Percentiles rank a stretch among this genome's conserved stretches.
Evolutionary conservation across 2,888 invertebrate genomes (phyloP).

Genomic region (Ctena decussata): DNA sequence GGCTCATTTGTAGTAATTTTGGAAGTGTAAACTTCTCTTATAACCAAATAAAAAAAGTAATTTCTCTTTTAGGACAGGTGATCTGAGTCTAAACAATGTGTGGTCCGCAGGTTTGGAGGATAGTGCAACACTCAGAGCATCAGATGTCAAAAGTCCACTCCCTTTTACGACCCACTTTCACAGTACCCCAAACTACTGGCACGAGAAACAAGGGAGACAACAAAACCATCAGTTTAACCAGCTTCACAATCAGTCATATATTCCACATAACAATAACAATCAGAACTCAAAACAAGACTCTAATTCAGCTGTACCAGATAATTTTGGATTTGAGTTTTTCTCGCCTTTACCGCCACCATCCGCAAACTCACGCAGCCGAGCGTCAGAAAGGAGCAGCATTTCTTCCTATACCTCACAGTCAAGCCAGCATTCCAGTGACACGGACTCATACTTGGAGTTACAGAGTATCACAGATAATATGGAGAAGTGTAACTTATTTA

Average conservation of each 20-base stretch:
- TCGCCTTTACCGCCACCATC: slow-evolving; percentile 20
- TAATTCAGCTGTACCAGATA: background rate
- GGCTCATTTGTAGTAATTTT: no score
- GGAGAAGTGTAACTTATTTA: slow-evolving; percentile 22
- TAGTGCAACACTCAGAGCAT: slow-evolving; percentile 42
- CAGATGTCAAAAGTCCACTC: slow-evolving; percentile 58
- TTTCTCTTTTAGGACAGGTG: slow-evolving; percentile 67
- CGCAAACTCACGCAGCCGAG: slow-evolving; percentile 12
- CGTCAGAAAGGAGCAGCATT: slow-evolving; percentile 55
- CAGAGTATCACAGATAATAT: slow-evolving; percentile 46
- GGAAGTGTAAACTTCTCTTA: no score
- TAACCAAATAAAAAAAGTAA: no score
- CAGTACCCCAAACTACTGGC: slow-evolving; percentile 64
- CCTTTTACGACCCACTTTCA: slow-evolving; percentile 58
- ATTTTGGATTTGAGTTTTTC: slow-evolving; percentile 35
- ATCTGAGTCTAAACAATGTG: slow-evolving; percentile 64
- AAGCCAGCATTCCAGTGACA: slow-evolving; percentile 55
- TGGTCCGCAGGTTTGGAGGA: slow-evolving; percentile 74
- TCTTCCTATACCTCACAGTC: slow-evolving; percentile 54
- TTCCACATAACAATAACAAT: background rate
- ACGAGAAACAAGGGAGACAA: background rate
- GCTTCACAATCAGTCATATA: background rate
- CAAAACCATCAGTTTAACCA: background rate
- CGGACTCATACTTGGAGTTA: slow-evolving; percentile 52
- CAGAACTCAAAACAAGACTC: background rate